A percentile compares a stretch with the other conserved stretches of the same genome.
Conservation (phyloP, 2,113 vertebrate species). For the Brienomyrus brachyistius region DNA sequence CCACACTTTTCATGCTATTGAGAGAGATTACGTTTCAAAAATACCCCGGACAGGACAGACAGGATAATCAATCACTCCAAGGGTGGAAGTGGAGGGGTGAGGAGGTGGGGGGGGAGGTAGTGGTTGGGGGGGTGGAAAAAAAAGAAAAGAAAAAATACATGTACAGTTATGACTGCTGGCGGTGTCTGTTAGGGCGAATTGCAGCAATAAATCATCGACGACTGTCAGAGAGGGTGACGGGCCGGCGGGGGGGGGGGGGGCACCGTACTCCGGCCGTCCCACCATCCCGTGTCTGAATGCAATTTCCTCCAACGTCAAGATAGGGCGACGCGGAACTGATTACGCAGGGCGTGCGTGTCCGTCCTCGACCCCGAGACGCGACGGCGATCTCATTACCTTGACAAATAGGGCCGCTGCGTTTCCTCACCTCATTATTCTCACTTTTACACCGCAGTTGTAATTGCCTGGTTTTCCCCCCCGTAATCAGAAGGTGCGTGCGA, state of each 20-base stretch:
- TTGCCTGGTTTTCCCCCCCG: slow-evolving; percentile 28
- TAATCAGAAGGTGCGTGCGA: neutral
- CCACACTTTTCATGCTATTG: slow-evolving; percentile 54
- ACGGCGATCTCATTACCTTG: slow-evolving; percentile 55
- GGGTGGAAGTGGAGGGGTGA: slow-evolving; percentile 10
- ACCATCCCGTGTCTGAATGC: slow-evolving; percentile 39
- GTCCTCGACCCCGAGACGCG: slow-evolving; percentile 28
- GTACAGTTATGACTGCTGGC: slow-evolving; percentile 41
- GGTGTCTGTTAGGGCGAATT: slow-evolving; percentile 51
- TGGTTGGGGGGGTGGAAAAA: neutral
- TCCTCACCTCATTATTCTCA: slow-evolving; percentile 52
- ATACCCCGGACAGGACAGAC: slow-evolving; percentile 57
- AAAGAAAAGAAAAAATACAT: slow-evolving; percentile 17
- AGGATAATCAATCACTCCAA: slow-evolving; percentile 64
- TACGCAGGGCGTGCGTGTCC: slow-evolving; percentile 35
- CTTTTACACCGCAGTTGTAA: slow-evolving; percentile 44
- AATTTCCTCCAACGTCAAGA: slow-evolving; percentile 36
- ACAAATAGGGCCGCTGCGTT: slow-evolving; percentile 42
- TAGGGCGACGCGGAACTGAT: slow-evolving; percentile 40
- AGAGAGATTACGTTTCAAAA: slow-evolving; percentile 49
- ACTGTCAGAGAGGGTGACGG: slow-evolving; percentile 50
- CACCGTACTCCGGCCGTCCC: slow-evolving; percentile 32
- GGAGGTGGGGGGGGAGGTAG: neutral
- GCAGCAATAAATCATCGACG: slow-evolving; percentile 59
- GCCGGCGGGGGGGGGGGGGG: slow-evolving; percentile 31